A percentile compares a stretch with the other conserved stretches of the same genome.
Evolutionary conservation across 1,140 invertebrate species (phyloP).

Genomic region (Metopolophium dirhodum): DNA sequence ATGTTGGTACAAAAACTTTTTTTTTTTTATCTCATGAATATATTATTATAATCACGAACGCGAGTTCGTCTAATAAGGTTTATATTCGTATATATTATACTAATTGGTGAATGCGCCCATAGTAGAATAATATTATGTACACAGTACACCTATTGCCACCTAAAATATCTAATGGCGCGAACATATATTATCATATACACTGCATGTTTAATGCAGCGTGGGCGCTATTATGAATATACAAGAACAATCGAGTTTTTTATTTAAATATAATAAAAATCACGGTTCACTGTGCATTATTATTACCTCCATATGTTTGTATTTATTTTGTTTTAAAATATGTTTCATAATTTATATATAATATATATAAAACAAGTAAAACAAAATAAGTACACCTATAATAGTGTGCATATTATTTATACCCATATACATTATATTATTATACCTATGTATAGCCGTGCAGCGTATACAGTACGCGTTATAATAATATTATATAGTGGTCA

Average conservation of each 20-base stretch:
- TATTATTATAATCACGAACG: neutral
- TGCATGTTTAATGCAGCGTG: neutral
- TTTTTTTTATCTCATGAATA: neutral
- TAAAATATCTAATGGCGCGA: neutral
- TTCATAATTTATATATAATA: neutral
- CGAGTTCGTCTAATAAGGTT: neutral
- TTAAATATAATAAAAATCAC: neutral
- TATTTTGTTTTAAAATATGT: no score
- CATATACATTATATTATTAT: neutral
- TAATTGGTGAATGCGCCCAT: neutral
- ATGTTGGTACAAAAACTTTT: neutral
- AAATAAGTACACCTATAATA: neutral
- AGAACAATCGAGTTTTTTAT: neutral
- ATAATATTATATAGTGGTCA: constrained; percentile 15
- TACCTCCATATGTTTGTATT: neutral
- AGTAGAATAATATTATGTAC: neutral
- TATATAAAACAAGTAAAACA: constrained; percentile 7
- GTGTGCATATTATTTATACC: neutral
- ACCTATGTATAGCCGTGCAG: neutral
- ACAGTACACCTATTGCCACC: neutral
- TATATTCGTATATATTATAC: neutral
- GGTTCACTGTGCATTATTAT: neutral
- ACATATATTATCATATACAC: no score
- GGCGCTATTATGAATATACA: neutral
- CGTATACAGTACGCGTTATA: neutral